These are phyloP conservation scores for Macrostomum lignano DNA, from an alignment of 1,140 invertebrate genomes.

Conservation along the genomic window DNA sequence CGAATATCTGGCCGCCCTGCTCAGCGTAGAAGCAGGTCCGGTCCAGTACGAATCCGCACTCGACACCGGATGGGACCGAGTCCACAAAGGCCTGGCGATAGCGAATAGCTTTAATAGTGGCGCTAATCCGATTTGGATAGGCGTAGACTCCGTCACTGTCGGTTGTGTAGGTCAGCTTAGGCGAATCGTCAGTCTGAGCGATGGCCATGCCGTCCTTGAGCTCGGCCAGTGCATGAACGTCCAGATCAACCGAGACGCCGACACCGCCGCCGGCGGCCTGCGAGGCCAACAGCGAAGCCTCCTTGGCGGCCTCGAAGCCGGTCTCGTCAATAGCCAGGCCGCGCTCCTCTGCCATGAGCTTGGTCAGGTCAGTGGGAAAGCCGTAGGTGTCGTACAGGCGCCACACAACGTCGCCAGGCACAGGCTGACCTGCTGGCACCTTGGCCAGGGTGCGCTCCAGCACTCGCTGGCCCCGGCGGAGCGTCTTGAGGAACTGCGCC, in stretches of 20 bases:
- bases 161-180: conserved; percentile 76
- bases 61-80: neutral
- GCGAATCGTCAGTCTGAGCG: conserved; percentile 54
- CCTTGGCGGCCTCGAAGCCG: conserved; percentile 66
- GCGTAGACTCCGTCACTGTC: too few relatives aligned
- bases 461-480: conserved; percentile 55
- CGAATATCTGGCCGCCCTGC: conserved; percentile 88
- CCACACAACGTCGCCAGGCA: conserved; percentile 65
- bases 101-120: too few relatives aligned
- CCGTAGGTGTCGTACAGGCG: conserved; percentile 92
- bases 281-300: conserved; percentile 42
- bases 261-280: conserved; percentile 48
- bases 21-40: conserved; percentile 67
- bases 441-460: conserved; percentile 54
- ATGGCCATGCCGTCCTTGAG: conserved; percentile 40
- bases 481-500: conserved; percentile 78
- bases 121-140: too few relatives aligned
- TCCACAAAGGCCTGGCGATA: too few relatives aligned
- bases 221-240: conserved; percentile 76
- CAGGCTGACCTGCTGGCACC: neutral
- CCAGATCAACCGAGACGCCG: conserved; percentile 50
- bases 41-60: conserved; percentile 43
- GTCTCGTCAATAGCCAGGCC: conserved; percentile 46
- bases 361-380: conserved; percentile 84
- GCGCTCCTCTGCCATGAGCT: conserved; percentile 86